Evolutionary conservation across 2,888 invertebrate species (phyloP).

Genomic region (Chymomyza fuscimana): DNA sequence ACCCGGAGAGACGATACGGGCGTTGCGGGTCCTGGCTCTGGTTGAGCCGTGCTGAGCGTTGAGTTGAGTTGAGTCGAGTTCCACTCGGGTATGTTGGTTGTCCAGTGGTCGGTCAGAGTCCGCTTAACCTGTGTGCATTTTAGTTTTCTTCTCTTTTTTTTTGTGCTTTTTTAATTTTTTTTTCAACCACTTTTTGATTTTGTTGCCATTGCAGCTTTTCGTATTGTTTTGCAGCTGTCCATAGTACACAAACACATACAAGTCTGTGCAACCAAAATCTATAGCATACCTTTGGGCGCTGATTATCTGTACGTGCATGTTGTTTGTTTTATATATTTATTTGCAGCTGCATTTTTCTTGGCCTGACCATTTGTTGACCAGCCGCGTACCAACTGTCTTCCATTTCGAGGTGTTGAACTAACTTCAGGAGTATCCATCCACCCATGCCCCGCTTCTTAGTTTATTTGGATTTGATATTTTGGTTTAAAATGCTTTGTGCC

Average conservation of each 20-base stretch:
- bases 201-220: conserved; percentile 33
- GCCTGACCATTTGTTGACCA: conserved; percentile 4
- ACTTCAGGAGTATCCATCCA: no score
- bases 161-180: conserved; percentile 17
- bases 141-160: conserved; percentile 44
- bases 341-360: conserved; percentile 8
- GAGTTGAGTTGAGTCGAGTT: conserved; percentile 47
- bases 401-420: not conserved
- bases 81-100: conserved; percentile 5
- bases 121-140: conserved; percentile 62
- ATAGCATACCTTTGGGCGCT: conserved; percentile 48
- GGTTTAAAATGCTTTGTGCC: no score
- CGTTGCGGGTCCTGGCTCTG: not conserved
- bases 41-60: conserved; percentile 29
- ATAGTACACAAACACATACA: conserved; percentile 7
- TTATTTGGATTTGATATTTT: not conserved
- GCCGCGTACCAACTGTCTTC: conserved; percentile 14
- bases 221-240: conserved; percentile 52
- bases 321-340: conserved; percentile 25
- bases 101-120: conserved; percentile 12
- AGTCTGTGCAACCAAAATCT: conserved; percentile 13
- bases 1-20: not conserved
- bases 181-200: conserved; percentile 34
- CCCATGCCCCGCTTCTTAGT: not conserved
- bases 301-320: conserved; percentile 63